Percentiles rank a stretch among this genome's conserved stretches.
phyloP scores from a whole-genome alignment of 2,113 vertebrate genomes.

The Callaeas wilsoni region DNA sequence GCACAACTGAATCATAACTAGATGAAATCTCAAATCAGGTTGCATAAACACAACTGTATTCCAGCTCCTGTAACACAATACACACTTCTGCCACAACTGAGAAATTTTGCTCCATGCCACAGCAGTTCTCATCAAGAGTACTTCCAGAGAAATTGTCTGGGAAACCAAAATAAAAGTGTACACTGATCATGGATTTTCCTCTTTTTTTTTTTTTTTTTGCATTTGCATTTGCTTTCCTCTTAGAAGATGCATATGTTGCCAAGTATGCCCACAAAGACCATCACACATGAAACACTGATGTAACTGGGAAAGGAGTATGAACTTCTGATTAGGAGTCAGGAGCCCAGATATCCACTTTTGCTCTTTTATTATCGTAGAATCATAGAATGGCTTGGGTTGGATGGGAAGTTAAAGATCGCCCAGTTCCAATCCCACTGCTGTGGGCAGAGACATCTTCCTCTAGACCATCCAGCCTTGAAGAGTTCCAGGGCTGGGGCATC shows the following conservation, averaged over 20 bases:
- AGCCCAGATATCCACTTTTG: not conserved
- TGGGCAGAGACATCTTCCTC: not conserved
- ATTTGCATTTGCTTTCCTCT: not conserved
- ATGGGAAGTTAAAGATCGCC: not conserved
- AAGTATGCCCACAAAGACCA: not conserved
- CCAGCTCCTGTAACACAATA: not conserved
- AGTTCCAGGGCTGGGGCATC: not conserved
- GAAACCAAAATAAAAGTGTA: not conserved
- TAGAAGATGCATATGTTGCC: not conserved
- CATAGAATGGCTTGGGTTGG: not conserved
- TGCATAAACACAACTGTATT: not conserved
- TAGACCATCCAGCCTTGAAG: not conserved
- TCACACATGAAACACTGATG: not conserved
- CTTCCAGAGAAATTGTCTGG: not conserved
- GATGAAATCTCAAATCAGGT: slow-evolving; percentile 42
- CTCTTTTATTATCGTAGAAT: not conserved
- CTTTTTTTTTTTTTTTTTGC: fast-evolving
- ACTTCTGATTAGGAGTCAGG: not conserved
- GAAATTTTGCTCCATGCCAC: not conserved
- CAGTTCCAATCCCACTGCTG: not conserved
- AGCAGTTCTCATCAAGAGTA: not conserved
- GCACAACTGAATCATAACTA: slow-evolving; percentile 26
- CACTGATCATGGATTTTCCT: not conserved
- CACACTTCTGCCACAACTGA: not conserved
- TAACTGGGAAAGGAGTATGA: not conserved